Base-by-base conservation (phyloP, 2,797 vertebrate genomes). In the Iguana delicatissima region DNA sequence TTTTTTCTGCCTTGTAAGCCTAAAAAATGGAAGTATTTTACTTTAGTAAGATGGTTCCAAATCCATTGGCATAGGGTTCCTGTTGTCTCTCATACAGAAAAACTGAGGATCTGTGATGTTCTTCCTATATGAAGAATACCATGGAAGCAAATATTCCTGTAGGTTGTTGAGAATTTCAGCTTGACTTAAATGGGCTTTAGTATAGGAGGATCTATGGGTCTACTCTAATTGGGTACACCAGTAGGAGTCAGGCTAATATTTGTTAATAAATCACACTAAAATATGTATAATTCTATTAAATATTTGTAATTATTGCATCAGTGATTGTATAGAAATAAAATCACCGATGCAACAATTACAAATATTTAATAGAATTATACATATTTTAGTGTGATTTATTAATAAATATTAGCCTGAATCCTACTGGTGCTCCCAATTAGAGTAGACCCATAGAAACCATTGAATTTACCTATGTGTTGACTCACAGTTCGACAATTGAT, bases 351-450 rank as follows among this genome's bases (percentile, higher is more conserved):
- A 77, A 50, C 24, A 46, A 50, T 79, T 79, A 77, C n/a, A 87
- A 64, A 77, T 46, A 32, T 29, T 32, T 59, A 50, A 87, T 20
- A 50, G 24, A 3, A 50, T 50, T 12, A 50, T 26, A 24, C 10
- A 79, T 79, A 59, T 64, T 77, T 87, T 59, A 77, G 4, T 86
- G 26, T 86, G 35, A 38, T 57, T 86, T 77, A 77, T 77, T 87
- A 79, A 57, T 26, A 20, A 62, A 62, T 6, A 87, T 20, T 86
- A 86, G 26, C 24, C 64, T 69, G 64, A 29, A 10, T 69, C 64
- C 8, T 69, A 26, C 64, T 69, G 64, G 64, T 29, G 26, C 2
- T 69, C 8, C 29, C 26, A 69, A 69, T 10, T 69, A 32, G 26
- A 29, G 29, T 69, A 69, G 10, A 69, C 29, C 12, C 29, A 69